Base-by-base conservation (phyloP, 2,113 vertebrate genomes). In the Garra rufa region DNA sequence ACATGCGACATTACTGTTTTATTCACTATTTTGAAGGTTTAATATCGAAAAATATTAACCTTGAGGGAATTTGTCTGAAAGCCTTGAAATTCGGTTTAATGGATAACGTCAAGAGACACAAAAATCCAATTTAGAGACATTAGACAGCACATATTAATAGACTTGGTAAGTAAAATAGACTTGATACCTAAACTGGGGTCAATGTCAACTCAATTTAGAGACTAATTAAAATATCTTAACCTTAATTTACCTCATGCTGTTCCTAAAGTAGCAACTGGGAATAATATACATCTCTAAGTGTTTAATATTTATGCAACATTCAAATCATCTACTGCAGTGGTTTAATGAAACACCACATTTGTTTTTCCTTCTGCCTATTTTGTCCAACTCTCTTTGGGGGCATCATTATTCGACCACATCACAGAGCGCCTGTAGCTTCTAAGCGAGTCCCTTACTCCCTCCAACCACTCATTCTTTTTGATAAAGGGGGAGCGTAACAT, bases 371-470 rank as follows among this genome's bases (percentile, higher is more conserved):
- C 8, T 48, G 24, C 15, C 15, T 67, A 15, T 65, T 46, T 15
- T n/a, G 28, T 55, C 19, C 44, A 55, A 38, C 26, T 82, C 46
- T 67, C 41, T 34, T 44, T 28, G 76, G 55, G 55, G 9, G n/a
- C 59, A 69, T 82, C 79, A 82, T 82, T 82, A 82, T 70, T 55
- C 4, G 61, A 52, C 63, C 63, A 55, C 52, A 55, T 55, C 48
- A 55, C 65, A 52, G 24, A 15, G 38, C 0, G 4, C 1, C 46
- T 76, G 28, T 6, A 21, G 43, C 17, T 81, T 81, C 41, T 63
- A 65, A 81, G 24, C 6, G 0, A 67, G 61, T 50, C 61, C 61
- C 44, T 52, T 26, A 55, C 44, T 41, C 41, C 24, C 26, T 11
- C 41, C 24, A 34, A 65, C 14, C 59, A 70, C 30, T 82, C 65